These are phyloP conservation scores for Drosophila sproati DNA, from an alignment of 1,140 invertebrate genomes.

Conservation along the genomic window DNA sequence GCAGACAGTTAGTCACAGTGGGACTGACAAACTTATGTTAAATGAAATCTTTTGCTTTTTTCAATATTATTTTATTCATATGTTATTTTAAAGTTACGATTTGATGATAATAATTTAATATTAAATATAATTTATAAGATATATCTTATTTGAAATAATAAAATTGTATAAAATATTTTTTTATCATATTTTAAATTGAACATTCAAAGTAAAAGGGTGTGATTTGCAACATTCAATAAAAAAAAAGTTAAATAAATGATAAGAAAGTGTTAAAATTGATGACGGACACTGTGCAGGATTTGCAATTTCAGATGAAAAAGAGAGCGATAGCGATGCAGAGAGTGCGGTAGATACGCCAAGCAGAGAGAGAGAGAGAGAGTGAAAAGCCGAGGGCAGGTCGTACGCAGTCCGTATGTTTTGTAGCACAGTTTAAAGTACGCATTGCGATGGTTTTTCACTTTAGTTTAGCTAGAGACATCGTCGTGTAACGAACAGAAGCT, in stretches of 20 bases:
- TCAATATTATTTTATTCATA: too few species aligned
- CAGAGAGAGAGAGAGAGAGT: conserved; percentile 10
- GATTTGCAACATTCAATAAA: too few species aligned
- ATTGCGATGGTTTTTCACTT: conserved; percentile 71
- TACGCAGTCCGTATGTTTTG: conserved; percentile 29
- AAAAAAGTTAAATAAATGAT: too few species aligned
- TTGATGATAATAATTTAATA: too few species aligned
- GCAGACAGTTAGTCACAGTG: conserved; percentile 18
- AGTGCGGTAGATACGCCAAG: not conserved
- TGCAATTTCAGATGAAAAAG: conserved; percentile 14
- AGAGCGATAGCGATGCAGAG: conserved; percentile 6
- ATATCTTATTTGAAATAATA: too few species aligned
- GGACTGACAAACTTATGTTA: not conserved
- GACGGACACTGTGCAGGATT: conserved; percentile 19
- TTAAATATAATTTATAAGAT: too few species aligned
- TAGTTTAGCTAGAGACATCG: conserved; percentile 81
- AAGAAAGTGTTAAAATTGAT: too few species aligned
- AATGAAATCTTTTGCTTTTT: too few species aligned
- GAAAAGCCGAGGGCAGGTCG: conserved; percentile 25
- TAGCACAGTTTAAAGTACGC: conserved; percentile 79
- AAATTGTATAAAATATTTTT: too few species aligned
- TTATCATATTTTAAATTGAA: too few species aligned
- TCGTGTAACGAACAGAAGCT: conserved; percentile 70
- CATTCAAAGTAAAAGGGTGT: too few species aligned
- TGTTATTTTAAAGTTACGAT: too few species aligned